Conservation (phyloP, 1,140 invertebrate genomes). For the Calycopis cecrops region DNA sequence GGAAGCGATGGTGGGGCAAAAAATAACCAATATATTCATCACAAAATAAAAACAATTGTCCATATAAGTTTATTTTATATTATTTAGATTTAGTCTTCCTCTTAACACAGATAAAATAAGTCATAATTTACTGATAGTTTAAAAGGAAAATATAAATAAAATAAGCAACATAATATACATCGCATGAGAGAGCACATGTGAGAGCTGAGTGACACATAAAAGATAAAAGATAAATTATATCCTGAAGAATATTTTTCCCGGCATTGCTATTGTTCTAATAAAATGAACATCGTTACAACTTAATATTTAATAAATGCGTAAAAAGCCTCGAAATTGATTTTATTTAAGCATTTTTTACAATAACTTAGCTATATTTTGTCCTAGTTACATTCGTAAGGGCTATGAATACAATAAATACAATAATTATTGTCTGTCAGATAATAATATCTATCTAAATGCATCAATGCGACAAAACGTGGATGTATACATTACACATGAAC, state of each 20-base stretch:
- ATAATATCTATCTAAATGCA: slow-evolving; percentile 17
- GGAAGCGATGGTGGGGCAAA: too few species aligned
- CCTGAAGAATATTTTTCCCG: background rate
- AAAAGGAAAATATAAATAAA: too few species aligned
- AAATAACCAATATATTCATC: too few species aligned
- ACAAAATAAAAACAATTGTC: too few species aligned
- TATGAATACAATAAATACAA: slow-evolving; percentile 14
- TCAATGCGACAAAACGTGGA: background rate
- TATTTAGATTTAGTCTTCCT: too few species aligned
- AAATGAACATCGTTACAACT: slow-evolving; percentile 22
- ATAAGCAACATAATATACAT: background rate
- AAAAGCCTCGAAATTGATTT: slow-evolving; percentile 51
- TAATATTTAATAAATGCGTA: slow-evolving; percentile 66
- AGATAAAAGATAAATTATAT: slow-evolving; percentile 7
- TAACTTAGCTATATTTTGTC: slow-evolving; percentile 5
- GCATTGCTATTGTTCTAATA: background rate
- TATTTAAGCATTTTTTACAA: slow-evolving; percentile 38
- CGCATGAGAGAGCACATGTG: slow-evolving; percentile 4
- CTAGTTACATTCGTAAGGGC: slow-evolving; percentile 3
- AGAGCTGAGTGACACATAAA: slow-evolving; percentile 5
- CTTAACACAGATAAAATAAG: too few species aligned
- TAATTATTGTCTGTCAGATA: slow-evolving; percentile 11
- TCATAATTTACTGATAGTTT: too few species aligned
- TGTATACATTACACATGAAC: background rate
- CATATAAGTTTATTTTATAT: too few species aligned